Evolutionary conservation across 2,797 vertebrate species (phyloP), one percentile per base, ranked within the genome.

Genomic region (Tokudaia tokunoshimensis): DNA sequence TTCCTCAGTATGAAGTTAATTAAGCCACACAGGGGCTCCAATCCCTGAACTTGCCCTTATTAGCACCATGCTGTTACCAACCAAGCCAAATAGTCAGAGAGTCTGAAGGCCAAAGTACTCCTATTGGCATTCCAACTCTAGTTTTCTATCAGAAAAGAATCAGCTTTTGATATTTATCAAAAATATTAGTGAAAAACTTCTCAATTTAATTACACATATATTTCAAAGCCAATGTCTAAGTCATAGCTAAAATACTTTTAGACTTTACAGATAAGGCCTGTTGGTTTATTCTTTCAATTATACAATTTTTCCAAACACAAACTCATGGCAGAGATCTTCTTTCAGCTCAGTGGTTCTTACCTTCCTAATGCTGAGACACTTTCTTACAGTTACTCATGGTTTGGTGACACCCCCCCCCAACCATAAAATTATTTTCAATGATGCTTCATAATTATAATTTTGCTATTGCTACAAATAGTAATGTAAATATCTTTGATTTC

Each of bases 1-100:
- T 94, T 89, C 78, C 95, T 91, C 86, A 89, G 89, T 95, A 82
- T 80, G 95, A 83, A 94, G 80, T 80, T 96, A 97, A 96, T 95
- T 94, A 97, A 96, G n/a, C 44, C 86, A 89, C 92, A 89, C 63
- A 89, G 82, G 76, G 80, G 24, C 82, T 95, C 91, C 80, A 86
- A 65, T 55, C 82, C 89, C 44, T 80, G 70, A 95, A 95, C 67
- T 92, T 91, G 91, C 85, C 85, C 91, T 96, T 85, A 96, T 97
- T 96, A 97, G 91, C 91, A 91, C 52, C 91, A 91, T 61, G 59
- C 82, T 89, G 75, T 95, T 96, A 91, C 50, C 92, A 98, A 67
- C 20, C 74, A 92, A 89, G 57, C 74, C 96, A 96, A 79, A 57
- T 91, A 92, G 37, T 57, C 85, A 83, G 84, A 93, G 5, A 96